These are phyloP conservation scores for Carollia perspicillata DNA, from an alignment of 2,113 vertebrate species.

Conservation along the genomic window DNA sequence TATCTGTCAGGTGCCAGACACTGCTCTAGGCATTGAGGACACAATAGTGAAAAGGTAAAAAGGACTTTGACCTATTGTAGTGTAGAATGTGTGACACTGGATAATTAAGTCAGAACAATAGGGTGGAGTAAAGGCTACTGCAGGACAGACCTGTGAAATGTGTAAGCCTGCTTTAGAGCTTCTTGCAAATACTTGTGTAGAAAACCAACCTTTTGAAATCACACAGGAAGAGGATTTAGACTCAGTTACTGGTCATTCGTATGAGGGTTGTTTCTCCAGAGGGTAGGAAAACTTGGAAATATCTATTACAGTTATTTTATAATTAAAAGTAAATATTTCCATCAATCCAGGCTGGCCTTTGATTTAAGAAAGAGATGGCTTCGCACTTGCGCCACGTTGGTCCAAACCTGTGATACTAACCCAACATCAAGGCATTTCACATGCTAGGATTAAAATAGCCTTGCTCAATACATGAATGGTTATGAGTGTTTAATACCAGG, in stretches of 20 bases:
- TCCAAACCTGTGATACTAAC: neutral
- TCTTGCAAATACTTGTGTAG: neutral
- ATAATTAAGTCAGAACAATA: neutral
- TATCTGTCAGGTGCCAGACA: neutral
- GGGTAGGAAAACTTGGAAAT: conserved; percentile 21
- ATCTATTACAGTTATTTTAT: conserved; percentile 42
- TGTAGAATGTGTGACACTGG: neutral
- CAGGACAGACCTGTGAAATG: neutral
- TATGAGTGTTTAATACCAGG: conserved; percentile 51
- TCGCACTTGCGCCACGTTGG: neutral
- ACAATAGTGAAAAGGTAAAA: neutral
- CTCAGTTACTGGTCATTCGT: neutral
- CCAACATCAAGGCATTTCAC: conserved; percentile 32
- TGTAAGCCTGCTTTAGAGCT: neutral
- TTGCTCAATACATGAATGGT: neutral
- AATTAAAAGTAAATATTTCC: conserved; percentile 48
- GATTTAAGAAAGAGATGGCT: conserved; percentile 48
- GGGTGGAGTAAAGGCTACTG: neutral
- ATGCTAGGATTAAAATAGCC: conserved; percentile 51
- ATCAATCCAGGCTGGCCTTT: conserved; percentile 37
- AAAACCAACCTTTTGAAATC: conserved; percentile 19
- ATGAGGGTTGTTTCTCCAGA: neutral
- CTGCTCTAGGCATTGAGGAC: neutral
- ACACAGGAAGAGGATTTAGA: neutral
- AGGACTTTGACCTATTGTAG: neutral